Evolutionary conservation across 1,140 invertebrate genomes (phyloP), one percentile per base, ranked within the genome.

Genomic region (Physella acuta): DNA sequence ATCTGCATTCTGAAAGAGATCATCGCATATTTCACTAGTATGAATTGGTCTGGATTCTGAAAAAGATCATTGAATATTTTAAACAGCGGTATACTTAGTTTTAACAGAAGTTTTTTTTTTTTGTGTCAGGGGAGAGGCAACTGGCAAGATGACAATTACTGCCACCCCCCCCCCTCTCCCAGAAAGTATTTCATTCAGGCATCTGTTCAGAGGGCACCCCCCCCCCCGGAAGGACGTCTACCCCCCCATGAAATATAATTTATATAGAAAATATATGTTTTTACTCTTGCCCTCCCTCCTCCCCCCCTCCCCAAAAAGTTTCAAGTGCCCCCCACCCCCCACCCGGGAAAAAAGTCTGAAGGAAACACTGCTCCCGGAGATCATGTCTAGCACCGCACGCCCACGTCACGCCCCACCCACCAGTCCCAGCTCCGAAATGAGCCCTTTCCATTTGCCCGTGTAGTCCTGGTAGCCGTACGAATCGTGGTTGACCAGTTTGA

Each of bases 381-480:
- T 49, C 11, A 49, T 11, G 11, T 14, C 44, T 49, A 11, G n/a
- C n/a, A n/a, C 11, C 44, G n/a, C 11, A 49, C n/a, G n/a, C 11
- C 44, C 44, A 14, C 24, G 5, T 24, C 24, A 60, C 8, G 2
- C 28, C 39, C 61, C 34, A 49, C 39, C 62, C 39, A 30, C 33
- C 26, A 8, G 28, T 30, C 30, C 30, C 3, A 65, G 3, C 33
- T 67, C 64, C 3, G 64, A 67, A n/a, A 67, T 14, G 17, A 67
- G 52, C 4, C 64, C 64, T 16, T 67, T 31, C 64, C 64, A 67
- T 16, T 67, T 55, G 2, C 36, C 52, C 2, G 30, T n/a, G 5
- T 67, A n/a, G 30, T 67, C 36, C 33, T 39, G 34, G 30, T 67
- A 56, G 51, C 31, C 64, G 24, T 67, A 67, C 16, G 30, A 33